Evolutionary conservation across 2,113 vertebrate species (phyloP).

Genomic region (Cottus gobio): DNA sequence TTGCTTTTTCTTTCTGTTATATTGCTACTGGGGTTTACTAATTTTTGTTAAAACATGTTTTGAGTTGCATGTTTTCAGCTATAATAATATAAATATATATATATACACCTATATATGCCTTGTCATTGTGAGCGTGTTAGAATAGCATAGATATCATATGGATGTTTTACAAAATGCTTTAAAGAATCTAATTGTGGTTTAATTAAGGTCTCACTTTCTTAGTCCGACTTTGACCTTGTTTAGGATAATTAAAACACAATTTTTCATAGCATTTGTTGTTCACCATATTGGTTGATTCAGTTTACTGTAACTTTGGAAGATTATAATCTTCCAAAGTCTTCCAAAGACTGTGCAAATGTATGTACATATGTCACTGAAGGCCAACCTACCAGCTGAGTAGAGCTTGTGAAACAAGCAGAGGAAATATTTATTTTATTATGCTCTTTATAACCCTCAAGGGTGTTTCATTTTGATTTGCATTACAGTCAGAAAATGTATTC

Average conservation of each 20-base stretch:
- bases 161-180: background rate
- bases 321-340: too few species aligned
- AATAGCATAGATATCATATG: background rate
- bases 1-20: background rate
- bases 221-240: background rate
- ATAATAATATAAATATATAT: background rate
- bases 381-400: background rate
- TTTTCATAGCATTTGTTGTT: background rate
- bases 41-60: background rate
- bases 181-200: background rate
- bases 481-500: constrained; percentile 21
- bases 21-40: background rate
- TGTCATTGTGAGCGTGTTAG: constrained; percentile 23
- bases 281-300: background rate
- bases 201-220: background rate
- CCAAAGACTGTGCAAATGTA: constrained; percentile 10
- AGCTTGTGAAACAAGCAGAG: constrained; percentile 1
- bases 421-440: background rate
- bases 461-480: constrained; percentile 28
- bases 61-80: background rate
- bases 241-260: background rate
- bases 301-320: background rate
- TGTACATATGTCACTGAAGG: background rate
- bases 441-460: background rate
- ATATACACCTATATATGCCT: too few species aligned